These are phyloP conservation scores for Urechis unicinctus DNA, from an alignment of 2,888 invertebrate genomes.

Conservation along the genomic window DNA sequence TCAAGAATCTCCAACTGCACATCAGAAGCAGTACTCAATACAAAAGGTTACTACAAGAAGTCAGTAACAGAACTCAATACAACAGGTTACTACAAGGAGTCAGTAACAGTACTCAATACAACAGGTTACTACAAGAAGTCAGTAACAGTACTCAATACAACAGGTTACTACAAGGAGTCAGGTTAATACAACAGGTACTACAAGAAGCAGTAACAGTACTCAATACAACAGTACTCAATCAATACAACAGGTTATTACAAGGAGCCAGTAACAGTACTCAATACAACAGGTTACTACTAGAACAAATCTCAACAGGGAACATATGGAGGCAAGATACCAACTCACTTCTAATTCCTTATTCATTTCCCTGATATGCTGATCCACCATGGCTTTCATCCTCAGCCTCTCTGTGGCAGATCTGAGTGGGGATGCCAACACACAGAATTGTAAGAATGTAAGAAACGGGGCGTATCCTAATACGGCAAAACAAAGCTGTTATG, in stretches of 20 bases:
- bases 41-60: neutral
- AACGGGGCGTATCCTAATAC: too few relatives aligned
- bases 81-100: neutral
- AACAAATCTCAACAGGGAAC: too few relatives aligned
- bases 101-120: too few relatives aligned
- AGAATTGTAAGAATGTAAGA: too few relatives aligned
- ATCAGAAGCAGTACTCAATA: neutral
- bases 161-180: neutral
- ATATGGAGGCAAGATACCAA: too few relatives aligned
- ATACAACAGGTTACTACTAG: too few relatives aligned
- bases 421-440: neutral
- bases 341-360: too few relatives aligned
- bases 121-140: too few relatives aligned
- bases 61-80: too few relatives aligned
- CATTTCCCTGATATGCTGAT: neutral
- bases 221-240: neutral
- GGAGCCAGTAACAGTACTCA: too few relatives aligned
- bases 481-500: too few relatives aligned
- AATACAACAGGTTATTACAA: neutral
- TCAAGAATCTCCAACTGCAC: neutral
- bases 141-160: neutral
- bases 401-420: neutral
- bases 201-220: neutral
- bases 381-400: neutral
- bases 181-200: too few relatives aligned